Evolutionary conservation across 2,113 vertebrate species (phyloP), one percentile per base, ranked within the genome.

Genomic region (Lonchura striata): DNA sequence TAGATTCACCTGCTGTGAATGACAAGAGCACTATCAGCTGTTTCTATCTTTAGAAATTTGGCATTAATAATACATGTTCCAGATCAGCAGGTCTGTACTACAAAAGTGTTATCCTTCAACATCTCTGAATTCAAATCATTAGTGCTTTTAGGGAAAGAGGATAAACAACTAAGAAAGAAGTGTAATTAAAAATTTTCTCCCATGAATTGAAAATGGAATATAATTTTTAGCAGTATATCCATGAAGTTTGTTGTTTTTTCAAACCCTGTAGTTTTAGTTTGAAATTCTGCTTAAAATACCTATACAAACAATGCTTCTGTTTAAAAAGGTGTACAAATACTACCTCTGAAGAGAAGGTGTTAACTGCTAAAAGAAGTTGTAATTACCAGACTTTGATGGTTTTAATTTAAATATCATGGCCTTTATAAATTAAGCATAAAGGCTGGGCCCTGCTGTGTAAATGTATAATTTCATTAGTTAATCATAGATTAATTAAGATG

Each of bases 11-110:
- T 44, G 21, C 33, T 77, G 53, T 68, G 31, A 27, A 33, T 59
- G 11, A 27, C 71, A 86, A 59, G 25, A 27, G 31, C 22, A 13
- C 5, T 25, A 72, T 5, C 31, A 91, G 20, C n/a, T 76, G 8
- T 53, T 87, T 28, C 22, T 60, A 2, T n/a, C 19, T 90, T 83
- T 25, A 84, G 49, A 76, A 56, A 42, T 60, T 28, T 68, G 28
- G 9, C 25, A 28, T 86, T 88, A 70, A 63, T 60, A 71, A 54
- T 23, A 14, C 0, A 1, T 0, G 1, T 44, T 28, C 7, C 16
- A 49, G 7, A 70, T 31, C 52, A 92, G 6, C 10, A 88, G 31
- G 7, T 71, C 64, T 84, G 30, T 54, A 19, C 11, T 59, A 47
- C 11, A 22, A 18, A 71, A 65, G 3, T 46, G 6, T 23, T 65